Evolutionary conservation across 2,888 invertebrate genomes (phyloP), one percentile per base, ranked within the genome.

Genomic region (Crocallis elinguaria): DNA sequence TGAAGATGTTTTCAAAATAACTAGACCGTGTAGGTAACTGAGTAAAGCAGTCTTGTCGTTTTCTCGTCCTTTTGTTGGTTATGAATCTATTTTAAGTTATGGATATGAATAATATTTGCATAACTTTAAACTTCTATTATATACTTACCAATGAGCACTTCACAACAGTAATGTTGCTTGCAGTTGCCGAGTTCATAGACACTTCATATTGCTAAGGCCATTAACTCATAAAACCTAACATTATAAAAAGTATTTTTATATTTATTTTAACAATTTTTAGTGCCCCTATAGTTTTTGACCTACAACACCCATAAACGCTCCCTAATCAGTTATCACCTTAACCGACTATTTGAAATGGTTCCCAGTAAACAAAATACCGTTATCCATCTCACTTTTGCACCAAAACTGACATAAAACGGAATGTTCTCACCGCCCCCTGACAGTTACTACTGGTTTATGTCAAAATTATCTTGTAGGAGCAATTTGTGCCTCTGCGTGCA

Each of bases 381-480:
- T 78, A 87, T 87, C 78, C 75, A 84, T 87, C 84, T 86, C 66
- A 68, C 53, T 51, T 66, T 62, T 51, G 55, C 59, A 75, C 67
- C 73, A 82, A 81, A 86, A 80, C 69, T 83, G 86, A 88, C 87
- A 85, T 81, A 84, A 87, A 90, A 79, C 84, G 76, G 69, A 63
- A 68, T 62, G 72, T 73, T 80, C 77, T 77, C 75, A 76, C 75
- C 74, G 77, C 79, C 77, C 68, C 59, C 57, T 79, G 86, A 86
- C 87, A 86, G 82, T 82, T 77, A 83, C 84, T 79, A 75, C 88
- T 89, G 90, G 81, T 88, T 88, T 78, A 88, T 79, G 89, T 90
- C 88, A 87, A 85, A 88, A 86, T 90, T 88, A 90, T 88, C 89
- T 79, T 82, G 83, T 77, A 74, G 57, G 70, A 65, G 73, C 84